Conservation (phyloP, 2,888 invertebrate genomes). For the Sicus ferrugineus region DNA sequence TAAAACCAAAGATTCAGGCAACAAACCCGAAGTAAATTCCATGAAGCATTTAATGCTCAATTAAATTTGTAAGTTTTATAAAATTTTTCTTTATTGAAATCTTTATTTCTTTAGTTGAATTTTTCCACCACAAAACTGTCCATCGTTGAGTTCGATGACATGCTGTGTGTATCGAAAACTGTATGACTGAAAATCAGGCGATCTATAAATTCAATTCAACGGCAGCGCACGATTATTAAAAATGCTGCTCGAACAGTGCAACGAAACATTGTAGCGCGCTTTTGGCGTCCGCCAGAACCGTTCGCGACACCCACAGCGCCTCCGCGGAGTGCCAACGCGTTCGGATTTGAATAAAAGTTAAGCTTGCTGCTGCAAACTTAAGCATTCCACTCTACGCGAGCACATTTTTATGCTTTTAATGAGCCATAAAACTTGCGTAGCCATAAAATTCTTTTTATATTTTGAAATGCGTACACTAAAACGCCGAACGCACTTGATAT, state of each 20-base stretch:
- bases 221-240: no score
- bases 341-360: background rate
- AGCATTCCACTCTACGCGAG: constrained; percentile 7
- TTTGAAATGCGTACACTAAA: background rate
- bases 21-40: no score
- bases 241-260: no score
- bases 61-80: no score
- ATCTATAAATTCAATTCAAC: background rate
- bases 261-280: background rate
- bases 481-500: background rate
- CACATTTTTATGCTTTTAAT: constrained; percentile 31
- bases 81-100: no score
- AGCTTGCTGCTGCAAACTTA: background rate
- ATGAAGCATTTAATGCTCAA: no score
- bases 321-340: background rate
- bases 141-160: no score
- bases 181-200: background rate
- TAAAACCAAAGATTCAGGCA: no score
- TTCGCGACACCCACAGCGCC: background rate
- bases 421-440: constrained; percentile 32
- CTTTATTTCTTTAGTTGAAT: no score
- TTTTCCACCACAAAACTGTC: no score
- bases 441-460: background rate
- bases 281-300: background rate
- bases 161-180: no score